Evolutionary conservation across 2,113 vertebrate species (phyloP).

Genomic region (Tapirus terrestris): DNA sequence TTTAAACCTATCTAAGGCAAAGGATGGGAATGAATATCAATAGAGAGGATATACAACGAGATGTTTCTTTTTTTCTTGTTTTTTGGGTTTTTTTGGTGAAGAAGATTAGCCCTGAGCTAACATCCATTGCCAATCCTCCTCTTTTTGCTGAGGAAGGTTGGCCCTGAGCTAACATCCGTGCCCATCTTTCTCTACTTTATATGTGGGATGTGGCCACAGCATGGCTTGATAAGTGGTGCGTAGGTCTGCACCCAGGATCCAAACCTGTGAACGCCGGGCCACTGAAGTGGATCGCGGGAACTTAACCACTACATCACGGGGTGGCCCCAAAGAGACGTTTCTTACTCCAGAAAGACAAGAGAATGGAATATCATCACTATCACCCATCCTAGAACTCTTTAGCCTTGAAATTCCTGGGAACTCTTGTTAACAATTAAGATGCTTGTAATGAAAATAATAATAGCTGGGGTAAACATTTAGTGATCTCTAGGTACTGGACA

Average conservation of each 20-base stretch:
- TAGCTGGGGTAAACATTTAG: neutral
- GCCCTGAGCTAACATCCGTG: too few species aligned
- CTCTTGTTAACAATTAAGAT: neutral
- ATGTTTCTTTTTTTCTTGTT: neutral
- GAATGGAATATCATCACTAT: neutral
- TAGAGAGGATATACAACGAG: neutral
- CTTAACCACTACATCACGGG: too few species aligned
- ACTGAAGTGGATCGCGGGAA: too few species aligned
- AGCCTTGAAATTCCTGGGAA: neutral
- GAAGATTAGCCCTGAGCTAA: too few species aligned
- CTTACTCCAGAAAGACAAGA: neutral
- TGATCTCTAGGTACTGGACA: slow-evolving; percentile 10
- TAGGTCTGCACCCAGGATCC: too few species aligned
- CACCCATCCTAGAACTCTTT: neutral
- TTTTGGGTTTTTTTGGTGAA: too few species aligned
- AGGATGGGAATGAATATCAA: neutral
- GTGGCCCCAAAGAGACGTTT: neutral
- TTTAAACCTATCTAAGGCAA: neutral
- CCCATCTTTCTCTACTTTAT: too few species aligned
- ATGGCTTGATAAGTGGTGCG: too few species aligned
- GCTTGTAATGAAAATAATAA: neutral
- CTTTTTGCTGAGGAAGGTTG: too few species aligned
- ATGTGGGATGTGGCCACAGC: too few species aligned
- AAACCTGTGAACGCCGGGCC: too few species aligned
- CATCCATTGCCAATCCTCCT: too few species aligned